Conservation (phyloP, 2,797 vertebrate species). For the Macropodus opercularis region DNA sequence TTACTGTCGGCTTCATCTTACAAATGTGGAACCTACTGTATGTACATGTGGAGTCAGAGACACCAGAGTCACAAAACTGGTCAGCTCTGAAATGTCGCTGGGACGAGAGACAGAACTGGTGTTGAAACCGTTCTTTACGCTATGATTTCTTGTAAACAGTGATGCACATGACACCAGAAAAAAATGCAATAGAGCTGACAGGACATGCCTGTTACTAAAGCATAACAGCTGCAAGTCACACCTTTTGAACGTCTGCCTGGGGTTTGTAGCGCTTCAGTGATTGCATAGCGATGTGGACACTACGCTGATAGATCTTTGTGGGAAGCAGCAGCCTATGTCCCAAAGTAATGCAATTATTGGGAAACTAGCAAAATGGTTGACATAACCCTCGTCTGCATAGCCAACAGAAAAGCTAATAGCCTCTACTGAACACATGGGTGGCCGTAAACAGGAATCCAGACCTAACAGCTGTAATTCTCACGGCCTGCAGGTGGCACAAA, state of each 20-base stretch:
- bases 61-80: slow-evolving; percentile 1
- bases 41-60: neutral
- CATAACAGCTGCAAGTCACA: neutral
- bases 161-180: neutral
- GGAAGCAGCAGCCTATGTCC: slow-evolving; percentile 21
- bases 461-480: neutral
- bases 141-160: neutral
- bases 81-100: neutral
- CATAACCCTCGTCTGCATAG: too few relatives aligned
- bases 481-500: neutral
- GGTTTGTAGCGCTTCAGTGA: slow-evolving; percentile 5
- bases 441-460: neutral
- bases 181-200: neutral
- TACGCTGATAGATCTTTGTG: slow-evolving; percentile 34
- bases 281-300: slow-evolving; percentile 15
- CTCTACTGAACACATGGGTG: neutral
- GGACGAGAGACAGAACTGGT: neutral
- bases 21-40: neutral
- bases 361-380: too few relatives aligned
- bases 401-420: neutral
- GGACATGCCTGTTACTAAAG: neutral
- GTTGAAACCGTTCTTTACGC: slow-evolving; percentile 8
- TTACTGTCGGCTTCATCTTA: slow-evolving; percentile 13
- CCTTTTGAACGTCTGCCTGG: neutral
- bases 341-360: slow-evolving; percentile 30